Evolutionary conservation across 2,797 vertebrate genomes (phyloP).

Genomic region (Adelosebastes latens): DNA sequence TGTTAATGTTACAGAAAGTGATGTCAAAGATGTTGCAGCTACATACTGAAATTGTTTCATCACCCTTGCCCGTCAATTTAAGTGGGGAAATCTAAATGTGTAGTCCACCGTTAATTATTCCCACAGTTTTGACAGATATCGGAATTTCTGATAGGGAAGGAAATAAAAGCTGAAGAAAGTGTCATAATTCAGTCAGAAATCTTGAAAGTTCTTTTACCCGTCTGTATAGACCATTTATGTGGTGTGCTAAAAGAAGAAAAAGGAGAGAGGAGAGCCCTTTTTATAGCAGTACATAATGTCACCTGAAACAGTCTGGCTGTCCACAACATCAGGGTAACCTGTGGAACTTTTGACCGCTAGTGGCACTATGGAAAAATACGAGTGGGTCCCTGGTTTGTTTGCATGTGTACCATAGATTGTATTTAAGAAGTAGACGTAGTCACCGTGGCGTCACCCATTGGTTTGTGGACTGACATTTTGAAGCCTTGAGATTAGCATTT

Average conservation of each 20-base stretch:
- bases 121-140: conserved; percentile 4
- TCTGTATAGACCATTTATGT: neutral
- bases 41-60: conserved; percentile 50
- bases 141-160: neutral
- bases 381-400: neutral
- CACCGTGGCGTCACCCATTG: no score
- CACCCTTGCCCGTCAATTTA: conserved; percentile 14
- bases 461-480: no score
- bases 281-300: neutral
- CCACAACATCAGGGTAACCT: neutral
- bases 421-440: no score
- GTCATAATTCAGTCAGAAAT: neutral
- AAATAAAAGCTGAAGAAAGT: conserved; percentile 1
- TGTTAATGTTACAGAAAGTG: conserved; percentile 31
- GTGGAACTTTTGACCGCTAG: neutral
- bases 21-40: conserved; percentile 52
- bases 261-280: neutral
- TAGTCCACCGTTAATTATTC: neutral
- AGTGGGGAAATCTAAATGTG: neutral
- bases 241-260: neutral
- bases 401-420: neutral
- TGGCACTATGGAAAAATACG: neutral
- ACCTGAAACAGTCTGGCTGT: neutral
- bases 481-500: no score
- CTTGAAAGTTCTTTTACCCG: neutral